phyloP scores from a whole-genome alignment of 2,888 invertebrate genomes.

The Meteorus colon region DNA sequence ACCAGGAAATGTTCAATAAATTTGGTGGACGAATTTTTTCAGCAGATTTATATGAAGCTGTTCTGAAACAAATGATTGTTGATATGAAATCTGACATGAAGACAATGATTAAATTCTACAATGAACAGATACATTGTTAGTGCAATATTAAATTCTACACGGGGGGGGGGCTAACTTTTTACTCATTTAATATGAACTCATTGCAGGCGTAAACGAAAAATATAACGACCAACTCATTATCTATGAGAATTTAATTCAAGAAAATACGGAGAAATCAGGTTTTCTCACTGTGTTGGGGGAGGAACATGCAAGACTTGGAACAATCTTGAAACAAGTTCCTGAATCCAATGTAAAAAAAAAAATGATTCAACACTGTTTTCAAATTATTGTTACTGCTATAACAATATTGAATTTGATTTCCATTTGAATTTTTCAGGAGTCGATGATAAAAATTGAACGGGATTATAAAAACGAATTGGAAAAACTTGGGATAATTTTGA shows the following conservation, averaged over 20 bases:
- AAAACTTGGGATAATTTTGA: constrained; percentile 70
- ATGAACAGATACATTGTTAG: constrained; percentile 72
- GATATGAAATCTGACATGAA: constrained; percentile 75
- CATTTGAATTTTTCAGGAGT: constrained; percentile 54
- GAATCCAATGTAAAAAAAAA: constrained; percentile 57
- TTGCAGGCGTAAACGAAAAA: constrained; percentile 63
- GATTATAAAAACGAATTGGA: constrained; percentile 69
- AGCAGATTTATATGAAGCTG: constrained; percentile 76
- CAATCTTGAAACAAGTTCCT: constrained; percentile 64
- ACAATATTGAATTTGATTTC: not conserved
- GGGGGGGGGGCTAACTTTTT: not conserved
- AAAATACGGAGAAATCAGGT: constrained; percentile 76
- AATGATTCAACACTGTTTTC: constrained; percentile 15
- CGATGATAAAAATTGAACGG: constrained; percentile 61
- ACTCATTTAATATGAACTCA: not conserved
- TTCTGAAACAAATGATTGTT: constrained; percentile 76
- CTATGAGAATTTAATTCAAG: constrained; percentile 73
- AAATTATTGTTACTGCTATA: constrained; percentile 10
- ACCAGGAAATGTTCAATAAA: constrained; percentile 75
- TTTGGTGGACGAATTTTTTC: constrained; percentile 77
- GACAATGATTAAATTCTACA: constrained; percentile 73
- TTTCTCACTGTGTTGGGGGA: constrained; percentile 76
- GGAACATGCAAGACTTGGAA: constrained; percentile 75
- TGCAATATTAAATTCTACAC: constrained; percentile 59
- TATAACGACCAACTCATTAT: constrained; percentile 69